Percentiles rank a stretch among this genome's conserved stretches.
These are phyloP conservation scores for Clepsis dumicolana DNA, from an alignment of 2,888 invertebrate genomes.

Conservation along the genomic window DNA sequence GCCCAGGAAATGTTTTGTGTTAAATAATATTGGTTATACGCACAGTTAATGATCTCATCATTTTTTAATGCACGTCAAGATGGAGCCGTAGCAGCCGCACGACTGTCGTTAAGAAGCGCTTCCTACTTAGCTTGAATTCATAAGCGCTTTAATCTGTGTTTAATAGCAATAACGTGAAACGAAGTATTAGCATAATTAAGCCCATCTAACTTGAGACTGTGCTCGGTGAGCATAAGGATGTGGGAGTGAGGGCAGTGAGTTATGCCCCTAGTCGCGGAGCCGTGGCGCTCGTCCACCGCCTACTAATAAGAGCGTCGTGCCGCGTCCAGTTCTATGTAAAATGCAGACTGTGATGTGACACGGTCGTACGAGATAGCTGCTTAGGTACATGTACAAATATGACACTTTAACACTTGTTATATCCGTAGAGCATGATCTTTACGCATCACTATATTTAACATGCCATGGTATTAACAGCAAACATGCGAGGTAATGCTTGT, in stretches of 20 bases:
- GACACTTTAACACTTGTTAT: constrained; percentile 1
- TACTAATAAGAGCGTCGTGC: constrained; percentile 30
- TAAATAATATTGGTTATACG: background rate
- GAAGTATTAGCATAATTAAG: constrained; percentile 29
- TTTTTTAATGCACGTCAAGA: constrained; percentile 54
- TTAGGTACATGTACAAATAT: constrained; percentile 1
- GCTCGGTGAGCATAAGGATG: constrained; percentile 6
- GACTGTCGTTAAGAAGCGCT: constrained; percentile 48
- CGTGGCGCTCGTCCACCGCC: constrained; percentile 26
- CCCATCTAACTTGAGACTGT: constrained; percentile 26
- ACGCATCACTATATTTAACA: background rate
- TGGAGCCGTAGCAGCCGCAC: constrained; percentile 51
- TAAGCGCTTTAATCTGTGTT: constrained; percentile 50
- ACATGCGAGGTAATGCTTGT: background rate
- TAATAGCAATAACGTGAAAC: constrained; percentile 42
- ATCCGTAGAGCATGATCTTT: background rate
- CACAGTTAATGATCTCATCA: constrained; percentile 55
- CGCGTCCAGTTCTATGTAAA: constrained; percentile 18
- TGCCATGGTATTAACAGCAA: background rate
- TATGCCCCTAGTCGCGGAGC: background rate
- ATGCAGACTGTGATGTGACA: constrained; percentile 12
- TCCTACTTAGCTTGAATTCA: constrained; percentile 60
- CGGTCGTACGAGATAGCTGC: constrained; percentile 8
- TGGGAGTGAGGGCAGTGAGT: background rate
- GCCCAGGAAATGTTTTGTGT: background rate